Base-by-base conservation (phyloP, 2,797 vertebrate genomes). In the Chelon labrosus region DNA sequence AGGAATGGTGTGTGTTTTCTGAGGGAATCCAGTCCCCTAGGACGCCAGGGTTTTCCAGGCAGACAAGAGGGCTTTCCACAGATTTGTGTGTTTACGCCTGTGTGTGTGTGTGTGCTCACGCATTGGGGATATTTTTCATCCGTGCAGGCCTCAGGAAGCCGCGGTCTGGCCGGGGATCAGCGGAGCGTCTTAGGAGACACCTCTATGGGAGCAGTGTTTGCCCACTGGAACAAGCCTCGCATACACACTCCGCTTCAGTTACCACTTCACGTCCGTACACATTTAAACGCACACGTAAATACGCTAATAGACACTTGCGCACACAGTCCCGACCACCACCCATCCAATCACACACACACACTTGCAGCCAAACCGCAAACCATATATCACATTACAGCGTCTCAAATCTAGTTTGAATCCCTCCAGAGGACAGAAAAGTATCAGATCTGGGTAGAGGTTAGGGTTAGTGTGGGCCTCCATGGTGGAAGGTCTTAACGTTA, bases 71-170 rank as follows among this genome's bases (percentile, higher is more conserved):
- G 77, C 82, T 85, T 88, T 88, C 85, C 86, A 86, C 80, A 62
- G 69, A 80, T 70, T 58, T 54, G 79, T 72, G 61, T 49, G 46
- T 73, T 35, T 73, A 7, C 31, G 31, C 31, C 4, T 31, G 71
- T 82, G 83, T 77, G 71, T 71, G 71, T 83, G 83, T 78, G 72
- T 72, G 67, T 20, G 64, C 62, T 83, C 55, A 47, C 7, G n/a
- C 27, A n/a, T 70, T 51, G 37, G 86, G 78, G 82, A 89, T 91
- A 83, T 94, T 93, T 91, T 94, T 91, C 82, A 92, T 93, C 79
- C 87, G 85, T 14, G 22, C 67, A 47, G 85, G 84, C 89, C 90
- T 94, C 91, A 91, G 95, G 93, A 96, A 96, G 92, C 16, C 0
- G 91, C 47, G 89, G 93, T 94, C 92, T 96, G 93, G 89, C 88